phyloP scores from a whole-genome alignment of 2,888 invertebrate genomes.

The Drosophila robusta region DNA sequence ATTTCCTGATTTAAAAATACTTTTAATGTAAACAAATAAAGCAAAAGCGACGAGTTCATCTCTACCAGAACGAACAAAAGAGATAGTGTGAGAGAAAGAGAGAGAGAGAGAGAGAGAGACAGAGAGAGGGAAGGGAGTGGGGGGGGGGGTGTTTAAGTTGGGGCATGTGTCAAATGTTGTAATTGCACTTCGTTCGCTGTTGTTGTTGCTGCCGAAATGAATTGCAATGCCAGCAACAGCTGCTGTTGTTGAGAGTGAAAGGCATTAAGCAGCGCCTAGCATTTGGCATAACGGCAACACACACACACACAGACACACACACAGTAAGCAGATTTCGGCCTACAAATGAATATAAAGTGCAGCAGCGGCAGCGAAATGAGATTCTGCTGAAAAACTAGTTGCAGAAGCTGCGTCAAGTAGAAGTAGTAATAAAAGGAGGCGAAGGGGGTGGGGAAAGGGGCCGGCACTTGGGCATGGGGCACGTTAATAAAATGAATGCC shows the following conservation, averaged over 20 bases:
- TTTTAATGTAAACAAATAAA: too few species aligned
- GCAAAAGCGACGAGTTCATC: not conserved
- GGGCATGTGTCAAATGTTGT: constrained; percentile 57
- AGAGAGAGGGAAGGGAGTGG: not conserved
- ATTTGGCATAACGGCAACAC: constrained; percentile 6
- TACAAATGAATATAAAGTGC: constrained; percentile 59
- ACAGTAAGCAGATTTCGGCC: constrained; percentile 35
- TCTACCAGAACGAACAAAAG: not conserved
- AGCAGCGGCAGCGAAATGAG: constrained; percentile 21
- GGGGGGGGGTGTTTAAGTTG: constrained; percentile 7
- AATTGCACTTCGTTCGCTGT: constrained; percentile 54
- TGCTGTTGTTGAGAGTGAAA: constrained; percentile 41
- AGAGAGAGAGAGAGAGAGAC: not conserved
- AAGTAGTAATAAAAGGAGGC: not conserved
- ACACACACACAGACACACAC: constrained; percentile 6
- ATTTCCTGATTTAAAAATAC: too few species aligned
- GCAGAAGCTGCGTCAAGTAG: constrained; percentile 13
- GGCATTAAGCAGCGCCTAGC: constrained; percentile 32
- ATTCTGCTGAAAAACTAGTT: constrained; percentile 5
- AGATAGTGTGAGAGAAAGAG: not conserved
- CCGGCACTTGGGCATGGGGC: constrained; percentile 2
- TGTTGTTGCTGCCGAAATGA: constrained; percentile 34
- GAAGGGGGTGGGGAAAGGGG: not conserved
- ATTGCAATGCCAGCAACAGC: constrained; percentile 52
- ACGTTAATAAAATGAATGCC: constrained; percentile 51